Base-by-base conservation (phyloP, 2,888 invertebrate species). In the Drosophila niveifrons region DNA sequence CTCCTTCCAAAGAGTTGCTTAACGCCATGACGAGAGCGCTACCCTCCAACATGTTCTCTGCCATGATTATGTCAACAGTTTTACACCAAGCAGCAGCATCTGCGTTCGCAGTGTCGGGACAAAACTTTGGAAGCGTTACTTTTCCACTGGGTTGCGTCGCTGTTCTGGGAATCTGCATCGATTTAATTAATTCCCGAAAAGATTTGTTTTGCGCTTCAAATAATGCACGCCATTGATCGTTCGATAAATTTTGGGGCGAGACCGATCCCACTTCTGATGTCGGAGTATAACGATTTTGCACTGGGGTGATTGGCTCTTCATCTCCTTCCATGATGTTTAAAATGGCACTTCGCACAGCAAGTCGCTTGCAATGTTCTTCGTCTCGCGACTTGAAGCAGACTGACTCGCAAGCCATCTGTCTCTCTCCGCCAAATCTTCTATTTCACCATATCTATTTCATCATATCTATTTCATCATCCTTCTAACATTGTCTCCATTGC, bases 1-100 rank as follows among this genome's bases (percentile, higher is more conserved):
- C 39, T 46, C 61, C 61, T 44, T 36, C 28, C 29, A 73, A 43
- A 0, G 61, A 66, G 13, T 67, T 70, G 4, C 73, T 71, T 2
- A 67, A 47, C 9, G 65, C 50, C 51, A 70, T 66, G 10, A 72
- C 39, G 4, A 72, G 47, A 9, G 63, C 68, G 43, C 68, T 68
- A 4, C 63, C 65, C 13, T 67, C 51, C 23, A 67, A 46, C 13
- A 11, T 13, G 13, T 65, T 50, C 36, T 68, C 65, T 0, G 36
- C 23, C 23, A 66, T 39, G n/a, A 68, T 58, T n/a, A 58, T 65
- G 9, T 65, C 64, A 1, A 29, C 52, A 1, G 46, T 51, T 28
- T 44, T 46, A 28, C 52, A 52, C 52, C 52, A 61, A 18, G 34
- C 34, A 36, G 41, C 28, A 2, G 61, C 61, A 23, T 61, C 52